Percentiles rank a stretch among this genome's conserved stretches.
Conservation (phyloP, 2,797 vertebrate genomes). For the Sphenodon punctatus region DNA sequence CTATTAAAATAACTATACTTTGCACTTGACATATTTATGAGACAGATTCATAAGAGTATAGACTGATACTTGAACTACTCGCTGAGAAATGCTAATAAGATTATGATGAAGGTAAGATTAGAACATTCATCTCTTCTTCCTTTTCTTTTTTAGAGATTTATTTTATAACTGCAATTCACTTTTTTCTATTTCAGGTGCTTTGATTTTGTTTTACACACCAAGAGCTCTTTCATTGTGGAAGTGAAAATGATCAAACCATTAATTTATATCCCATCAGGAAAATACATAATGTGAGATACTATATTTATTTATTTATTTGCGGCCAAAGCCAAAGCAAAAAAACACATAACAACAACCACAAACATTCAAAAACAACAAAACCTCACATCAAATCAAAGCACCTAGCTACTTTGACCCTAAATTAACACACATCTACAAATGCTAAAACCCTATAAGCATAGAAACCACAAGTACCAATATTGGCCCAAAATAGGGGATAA, state of each 20-base stretch:
- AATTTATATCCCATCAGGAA: constrained; percentile 63
- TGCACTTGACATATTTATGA: constrained; percentile 82
- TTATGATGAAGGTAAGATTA: constrained; percentile 81
- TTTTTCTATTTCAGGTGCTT: constrained; percentile 61
- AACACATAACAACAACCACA: too few species aligned
- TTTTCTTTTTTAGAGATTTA: constrained; percentile 75
- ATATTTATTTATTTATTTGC: too few species aligned
- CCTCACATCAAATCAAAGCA: too few species aligned
- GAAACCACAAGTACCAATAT: too few species aligned
- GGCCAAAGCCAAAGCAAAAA: too few species aligned
- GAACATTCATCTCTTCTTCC: constrained; percentile 70
- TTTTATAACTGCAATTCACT: constrained; percentile 68
- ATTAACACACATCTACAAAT: too few species aligned
- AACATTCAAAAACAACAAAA: too few species aligned
- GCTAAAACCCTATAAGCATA: too few species aligned
- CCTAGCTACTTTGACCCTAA: too few species aligned
- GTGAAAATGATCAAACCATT: constrained; percentile 59
- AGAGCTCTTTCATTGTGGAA: constrained; percentile 62
- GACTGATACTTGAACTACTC: constrained; percentile 80
- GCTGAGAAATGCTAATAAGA: constrained; percentile 80
- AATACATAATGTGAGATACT: too few species aligned
- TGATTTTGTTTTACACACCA: constrained; percentile 64
- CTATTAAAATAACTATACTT: constrained; percentile 84
- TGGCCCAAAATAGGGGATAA: too few species aligned
- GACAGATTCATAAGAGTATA: constrained; percentile 78